Conservation (phyloP, 1,140 invertebrate species). For the Drosophila navojoa region DNA sequence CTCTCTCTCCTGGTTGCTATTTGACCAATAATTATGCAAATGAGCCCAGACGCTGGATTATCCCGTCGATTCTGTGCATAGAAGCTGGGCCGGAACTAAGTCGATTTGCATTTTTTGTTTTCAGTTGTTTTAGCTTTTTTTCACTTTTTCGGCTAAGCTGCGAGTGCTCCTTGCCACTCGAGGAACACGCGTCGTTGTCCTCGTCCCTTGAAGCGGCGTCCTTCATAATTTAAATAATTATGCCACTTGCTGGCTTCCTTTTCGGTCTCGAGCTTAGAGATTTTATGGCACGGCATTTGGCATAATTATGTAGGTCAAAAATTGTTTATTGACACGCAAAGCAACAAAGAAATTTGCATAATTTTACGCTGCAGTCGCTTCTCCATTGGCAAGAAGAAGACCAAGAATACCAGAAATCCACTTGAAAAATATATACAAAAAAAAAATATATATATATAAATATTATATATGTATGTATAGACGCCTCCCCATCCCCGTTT, state of each 20-base stretch:
- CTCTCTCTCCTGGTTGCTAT: conserved; percentile 24
- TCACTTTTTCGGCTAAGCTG: not conserved
- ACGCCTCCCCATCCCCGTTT: not conserved
- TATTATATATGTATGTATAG: not conserved
- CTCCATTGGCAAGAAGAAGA: conserved; percentile 10
- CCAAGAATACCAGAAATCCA: conserved; percentile 16
- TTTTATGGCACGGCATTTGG: conserved; percentile 76
- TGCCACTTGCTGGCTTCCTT: conserved; percentile 81
- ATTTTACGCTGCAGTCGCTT: conserved; percentile 73
- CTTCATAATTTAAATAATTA: conserved; percentile 83
- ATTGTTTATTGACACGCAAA: conserved; percentile 83
- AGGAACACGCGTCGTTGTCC: conserved; percentile 70
- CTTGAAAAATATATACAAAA: not conserved
- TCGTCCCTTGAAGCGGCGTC: conserved; percentile 46
- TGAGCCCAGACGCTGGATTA: conserved; percentile 64
- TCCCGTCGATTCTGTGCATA: conserved; percentile 62
- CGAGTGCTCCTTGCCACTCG: conserved; percentile 26
- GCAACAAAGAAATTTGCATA: conserved; percentile 81
- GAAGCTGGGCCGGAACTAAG: conserved; percentile 77
- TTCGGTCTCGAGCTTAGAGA: conserved; percentile 69
- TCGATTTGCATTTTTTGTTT: conserved; percentile 60
- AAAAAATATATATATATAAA: conserved; percentile 1
- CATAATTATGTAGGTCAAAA: conserved; percentile 83
- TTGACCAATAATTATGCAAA: conserved; percentile 79
- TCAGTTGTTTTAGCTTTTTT: no score